Conservation (phyloP, 2,797 vertebrate genomes). For the Argentina silus region DNA sequence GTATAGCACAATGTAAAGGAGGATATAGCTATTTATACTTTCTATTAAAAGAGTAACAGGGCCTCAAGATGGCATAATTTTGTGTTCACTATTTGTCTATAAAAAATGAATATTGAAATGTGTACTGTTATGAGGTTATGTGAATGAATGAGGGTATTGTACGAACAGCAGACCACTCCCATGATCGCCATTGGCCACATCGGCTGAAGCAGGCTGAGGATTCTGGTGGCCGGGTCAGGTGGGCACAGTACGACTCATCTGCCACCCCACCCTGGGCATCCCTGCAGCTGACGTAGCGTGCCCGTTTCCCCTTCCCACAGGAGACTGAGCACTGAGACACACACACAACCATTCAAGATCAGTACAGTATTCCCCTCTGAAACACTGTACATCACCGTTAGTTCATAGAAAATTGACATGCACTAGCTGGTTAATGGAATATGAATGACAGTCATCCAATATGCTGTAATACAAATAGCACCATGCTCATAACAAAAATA, state of each 20-base stretch:
- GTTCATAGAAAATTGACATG: too few species aligned
- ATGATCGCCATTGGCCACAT: conserved; percentile 92
- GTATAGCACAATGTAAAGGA: too few species aligned
- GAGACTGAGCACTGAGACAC: conserved; percentile 88
- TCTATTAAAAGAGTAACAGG: too few species aligned
- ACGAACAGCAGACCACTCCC: conserved; percentile 90
- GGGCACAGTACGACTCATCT: conserved; percentile 86
- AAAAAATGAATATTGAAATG: neutral
- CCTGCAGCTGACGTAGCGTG: conserved; percentile 93
- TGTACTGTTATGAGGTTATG: neutral
- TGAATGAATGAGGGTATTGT: neutral
- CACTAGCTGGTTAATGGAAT: too few species aligned
- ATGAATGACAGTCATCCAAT: too few species aligned
- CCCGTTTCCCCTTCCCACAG: conserved; percentile 88
- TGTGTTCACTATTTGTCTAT: neutral
- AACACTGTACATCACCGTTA: neutral
- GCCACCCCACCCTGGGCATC: conserved; percentile 86
- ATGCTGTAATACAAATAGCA: too few species aligned
- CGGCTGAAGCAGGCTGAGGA: conserved; percentile 85
- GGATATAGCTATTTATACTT: too few species aligned
- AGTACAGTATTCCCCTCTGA: neutral
- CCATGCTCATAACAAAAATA: too few species aligned
- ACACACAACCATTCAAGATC: conserved; percentile 3
- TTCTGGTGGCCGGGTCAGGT: conserved; percentile 87
- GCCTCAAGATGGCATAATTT: too few species aligned